These are phyloP conservation scores for Lepus oiostolus DNA, from an alignment of 2,797 vertebrate genomes.

Conservation along the genomic window DNA sequence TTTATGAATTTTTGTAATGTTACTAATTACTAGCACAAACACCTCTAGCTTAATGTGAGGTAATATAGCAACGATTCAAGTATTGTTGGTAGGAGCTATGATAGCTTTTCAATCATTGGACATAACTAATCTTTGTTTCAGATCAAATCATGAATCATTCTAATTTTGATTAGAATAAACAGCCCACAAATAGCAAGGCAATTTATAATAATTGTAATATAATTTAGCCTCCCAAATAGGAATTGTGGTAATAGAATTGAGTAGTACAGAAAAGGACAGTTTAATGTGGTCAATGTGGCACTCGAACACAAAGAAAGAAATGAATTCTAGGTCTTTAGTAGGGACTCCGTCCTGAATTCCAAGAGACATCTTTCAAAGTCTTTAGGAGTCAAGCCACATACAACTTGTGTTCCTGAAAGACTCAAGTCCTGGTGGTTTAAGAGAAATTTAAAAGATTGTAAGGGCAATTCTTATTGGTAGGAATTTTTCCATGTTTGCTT, in stretches of 20 bases:
- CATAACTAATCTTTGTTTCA: slow-evolving; percentile 31
- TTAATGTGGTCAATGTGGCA: neutral
- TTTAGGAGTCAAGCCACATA: neutral
- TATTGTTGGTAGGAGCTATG: neutral
- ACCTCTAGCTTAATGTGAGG: slow-evolving; percentile 6
- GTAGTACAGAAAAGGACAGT: neutral
- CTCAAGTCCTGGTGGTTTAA: neutral
- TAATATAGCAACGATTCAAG: slow-evolving; percentile 26
- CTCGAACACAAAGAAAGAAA: slow-evolving; percentile 33
- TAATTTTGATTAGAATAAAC: slow-evolving; percentile 63
- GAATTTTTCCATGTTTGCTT: slow-evolving; percentile 26
- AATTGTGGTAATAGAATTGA: neutral
- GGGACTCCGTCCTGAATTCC: neutral
- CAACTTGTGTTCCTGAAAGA: neutral
- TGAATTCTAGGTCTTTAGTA: neutral
- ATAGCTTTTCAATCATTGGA: slow-evolving; percentile 9
- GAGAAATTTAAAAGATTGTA: neutral
- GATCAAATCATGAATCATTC: slow-evolving; percentile 61
- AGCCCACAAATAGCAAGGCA: neutral
- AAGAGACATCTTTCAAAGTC: neutral
- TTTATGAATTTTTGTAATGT: slow-evolving; percentile 48
- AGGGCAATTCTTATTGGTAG: slow-evolving; percentile 48
- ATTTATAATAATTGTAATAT: neutral
- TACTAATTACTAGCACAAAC: slow-evolving; percentile 27
- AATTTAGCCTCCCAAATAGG: neutral